phyloP scores from a whole-genome alignment of 2,888 invertebrate species.

The Poecilus cupreus region DNA sequence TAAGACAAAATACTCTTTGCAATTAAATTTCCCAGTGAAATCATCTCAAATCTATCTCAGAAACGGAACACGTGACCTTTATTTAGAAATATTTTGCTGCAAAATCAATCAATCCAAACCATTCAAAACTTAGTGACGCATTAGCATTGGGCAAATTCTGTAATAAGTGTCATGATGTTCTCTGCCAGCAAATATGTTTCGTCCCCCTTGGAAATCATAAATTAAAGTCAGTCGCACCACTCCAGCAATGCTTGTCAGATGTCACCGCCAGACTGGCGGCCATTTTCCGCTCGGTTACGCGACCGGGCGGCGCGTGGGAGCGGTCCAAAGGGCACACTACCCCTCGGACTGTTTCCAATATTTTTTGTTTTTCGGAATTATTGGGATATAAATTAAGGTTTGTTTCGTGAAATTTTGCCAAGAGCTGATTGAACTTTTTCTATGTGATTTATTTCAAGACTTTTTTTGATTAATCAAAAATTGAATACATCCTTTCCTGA shows the following conservation, averaged over 20 bases:
- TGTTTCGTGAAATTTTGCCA: too few species aligned
- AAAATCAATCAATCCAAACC: background rate
- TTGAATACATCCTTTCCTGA: too few species aligned
- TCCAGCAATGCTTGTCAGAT: constrained; percentile 70
- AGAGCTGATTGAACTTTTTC: too few species aligned
- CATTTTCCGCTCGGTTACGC: constrained; percentile 71
- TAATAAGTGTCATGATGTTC: constrained; percentile 30
- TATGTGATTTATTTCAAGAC: too few species aligned
- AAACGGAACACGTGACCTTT: too few species aligned
- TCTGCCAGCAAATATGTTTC: background rate
- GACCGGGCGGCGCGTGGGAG: constrained; percentile 55
- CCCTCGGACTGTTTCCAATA: constrained; percentile 1
- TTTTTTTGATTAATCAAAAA: too few species aligned
- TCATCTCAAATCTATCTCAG: background rate
- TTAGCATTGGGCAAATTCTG: constrained; percentile 11
- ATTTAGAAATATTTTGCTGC: too few species aligned
- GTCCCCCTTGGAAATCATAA: constrained; percentile 69
- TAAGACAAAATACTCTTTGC: too few species aligned
- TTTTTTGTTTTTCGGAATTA: background rate
- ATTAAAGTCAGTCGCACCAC: constrained; percentile 70
- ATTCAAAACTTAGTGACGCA: background rate
- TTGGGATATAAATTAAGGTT: too few species aligned
- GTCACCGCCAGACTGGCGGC: constrained; percentile 71
- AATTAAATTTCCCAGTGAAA: too few species aligned
- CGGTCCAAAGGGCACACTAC: background rate